Percentiles rank a stretch among this genome's conserved stretches.
phyloP scores from a whole-genome alignment of 2,797 vertebrate genomes.

The Dendrocincla fuliginosa region DNA sequence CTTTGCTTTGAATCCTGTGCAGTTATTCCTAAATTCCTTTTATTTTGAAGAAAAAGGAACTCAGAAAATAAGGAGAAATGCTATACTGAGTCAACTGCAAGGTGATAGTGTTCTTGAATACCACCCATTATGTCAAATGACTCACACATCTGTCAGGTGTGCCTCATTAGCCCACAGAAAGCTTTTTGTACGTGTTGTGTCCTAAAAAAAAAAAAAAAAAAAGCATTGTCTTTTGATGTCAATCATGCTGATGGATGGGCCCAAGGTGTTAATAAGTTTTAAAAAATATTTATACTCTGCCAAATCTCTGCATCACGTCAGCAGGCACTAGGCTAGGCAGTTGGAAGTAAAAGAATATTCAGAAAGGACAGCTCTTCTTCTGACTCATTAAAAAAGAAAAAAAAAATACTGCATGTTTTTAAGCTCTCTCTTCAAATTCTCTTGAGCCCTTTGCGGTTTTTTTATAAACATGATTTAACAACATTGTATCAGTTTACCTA shows the following conservation, averaged over 20 bases:
- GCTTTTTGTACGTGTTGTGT: conserved; percentile 57
- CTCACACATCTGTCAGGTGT: conserved; percentile 78
- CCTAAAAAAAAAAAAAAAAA: conserved; percentile 64
- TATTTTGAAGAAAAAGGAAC: conserved; percentile 56
- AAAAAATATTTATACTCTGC: conserved; percentile 74
- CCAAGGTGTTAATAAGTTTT: conserved; percentile 74
- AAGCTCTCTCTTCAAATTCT: conserved; percentile 43
- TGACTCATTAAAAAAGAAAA: conserved; percentile 63
- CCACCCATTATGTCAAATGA: conserved; percentile 68
- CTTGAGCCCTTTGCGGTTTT: conserved; percentile 43
- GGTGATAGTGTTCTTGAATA: conserved; percentile 64
- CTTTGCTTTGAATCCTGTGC: conserved; percentile 31
- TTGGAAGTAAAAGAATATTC: conserved; percentile 66
- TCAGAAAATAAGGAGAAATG: conserved; percentile 54
- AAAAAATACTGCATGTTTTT: conserved; percentile 17
- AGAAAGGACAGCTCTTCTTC: conserved; percentile 67
- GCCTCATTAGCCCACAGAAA: conserved; percentile 70
- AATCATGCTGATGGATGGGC: conserved; percentile 72
- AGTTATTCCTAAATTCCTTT: conserved; percentile 46
- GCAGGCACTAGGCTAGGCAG: conserved; percentile 63
- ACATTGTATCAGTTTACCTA: conserved; percentile 75
- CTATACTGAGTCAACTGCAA: conserved; percentile 33
- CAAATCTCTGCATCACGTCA: conserved; percentile 67
- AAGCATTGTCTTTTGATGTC: conserved; percentile 73
- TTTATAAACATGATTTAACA: conserved; percentile 73